Conservation (phyloP, 2,113 vertebrate species). For the Urocitellus parryii region DNA sequence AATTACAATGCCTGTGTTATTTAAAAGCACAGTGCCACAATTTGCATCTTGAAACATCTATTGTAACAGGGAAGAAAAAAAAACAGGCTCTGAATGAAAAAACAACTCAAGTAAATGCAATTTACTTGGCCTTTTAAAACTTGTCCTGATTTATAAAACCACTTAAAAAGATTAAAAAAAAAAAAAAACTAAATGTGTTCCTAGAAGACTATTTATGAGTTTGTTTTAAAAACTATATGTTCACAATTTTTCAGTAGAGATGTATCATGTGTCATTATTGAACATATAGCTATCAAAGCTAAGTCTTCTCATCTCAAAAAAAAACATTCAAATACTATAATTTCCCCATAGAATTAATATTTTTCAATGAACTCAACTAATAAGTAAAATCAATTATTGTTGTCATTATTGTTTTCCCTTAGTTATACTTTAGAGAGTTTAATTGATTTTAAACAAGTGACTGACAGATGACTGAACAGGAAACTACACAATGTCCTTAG, state of each 20-base stretch:
- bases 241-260: background rate
- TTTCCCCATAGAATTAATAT: background rate
- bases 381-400: background rate
- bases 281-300: background rate
- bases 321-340: background rate
- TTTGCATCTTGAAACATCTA: slow-evolving; percentile 79
- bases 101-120: slow-evolving; percentile 62
- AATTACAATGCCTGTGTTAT: slow-evolving; percentile 80
- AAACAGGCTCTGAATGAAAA: slow-evolving; percentile 58
- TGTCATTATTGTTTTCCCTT: background rate
- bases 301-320: background rate
- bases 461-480: background rate
- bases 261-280: background rate
- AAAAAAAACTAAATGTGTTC: slow-evolving; percentile 39
- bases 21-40: slow-evolving; percentile 74
- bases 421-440: background rate
- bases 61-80: slow-evolving; percentile 59
- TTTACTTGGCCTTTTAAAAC: slow-evolving; percentile 71
- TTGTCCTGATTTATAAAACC: slow-evolving; percentile 46
- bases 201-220: background rate
- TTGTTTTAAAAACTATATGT: slow-evolving; percentile 14
- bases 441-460: background rate
- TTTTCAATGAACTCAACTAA: background rate
- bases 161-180: slow-evolving; percentile 25
- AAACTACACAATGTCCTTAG: background rate